Evolutionary conservation across 1,140 invertebrate genomes (phyloP), one percentile per base, ranked within the genome.

Genomic region (Lasaia peninsularis): DNA sequence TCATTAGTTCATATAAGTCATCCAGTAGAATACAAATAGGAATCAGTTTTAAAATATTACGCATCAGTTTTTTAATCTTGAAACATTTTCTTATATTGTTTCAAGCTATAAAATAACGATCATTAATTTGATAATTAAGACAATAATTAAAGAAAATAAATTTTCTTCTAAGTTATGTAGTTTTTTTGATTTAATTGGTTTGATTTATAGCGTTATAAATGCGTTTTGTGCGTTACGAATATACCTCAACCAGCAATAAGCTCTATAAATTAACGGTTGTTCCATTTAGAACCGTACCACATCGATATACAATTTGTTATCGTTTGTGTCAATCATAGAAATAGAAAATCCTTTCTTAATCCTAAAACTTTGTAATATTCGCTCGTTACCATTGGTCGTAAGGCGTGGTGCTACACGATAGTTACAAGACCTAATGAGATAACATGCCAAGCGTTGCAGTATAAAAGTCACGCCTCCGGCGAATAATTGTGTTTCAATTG

Each of bases 401-500:
- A 74, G 71, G 71, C 71, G 71, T 74, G 71, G 71, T 69, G 52
- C 53, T 40, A 52, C 24, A 33, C 35, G 44, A 56, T 63, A 52
- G 59, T 57, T 53, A 44, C 62, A 57, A 60, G 53, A 55, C 40
- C 53, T 72, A 72, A 72, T 69, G 60, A 72, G 63, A 72, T 71
- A 69, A 69, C 60, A 53, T 40, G 50, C 50, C 53, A 21, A 69
- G 24, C 56, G 52, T 71, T 32, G 37, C 21, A 12, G 48, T 58
- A 67, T 56, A 66, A 71, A 71, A 68, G 68, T 71, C 58, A 73
- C 76, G 69, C 74, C 76, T 78, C 44, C 56, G 32, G 37, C 52
- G 31, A 56, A 31, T 63, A 58, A 55, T 31, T 51, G 59, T 69
- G 65, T 70, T 55, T 66, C 48, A 71, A 60, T 66, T 35, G 60